Evolutionary conservation across 2,888 invertebrate genomes (phyloP), one percentile per base, ranked within the genome.

Genomic region (Trimorus sp.): DNA sequence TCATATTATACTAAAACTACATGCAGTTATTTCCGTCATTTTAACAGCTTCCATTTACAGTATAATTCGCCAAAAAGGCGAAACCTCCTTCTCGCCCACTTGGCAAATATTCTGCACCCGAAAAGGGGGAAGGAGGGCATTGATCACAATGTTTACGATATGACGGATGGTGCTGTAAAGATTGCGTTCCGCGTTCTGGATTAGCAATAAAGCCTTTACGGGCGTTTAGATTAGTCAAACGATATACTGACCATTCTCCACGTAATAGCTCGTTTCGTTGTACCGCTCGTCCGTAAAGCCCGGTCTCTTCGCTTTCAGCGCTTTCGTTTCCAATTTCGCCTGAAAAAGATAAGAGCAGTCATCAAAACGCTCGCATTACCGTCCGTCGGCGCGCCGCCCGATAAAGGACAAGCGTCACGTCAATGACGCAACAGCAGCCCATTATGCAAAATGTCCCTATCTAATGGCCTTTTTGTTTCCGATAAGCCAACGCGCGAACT

Each of bases 261-360:
- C 96, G 93, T 97, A 98, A 93, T 98, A 98, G 73, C 97, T 97
- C 16, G 98, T 98, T 93, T 98, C 98, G 92, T 97, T 97, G 94
- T 97, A 97, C 87, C 97, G 94, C 92, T 97, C 97, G 92, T 97
- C 97, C 48, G 97, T 97, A 92, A 97, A 97, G 86, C 97, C 97
- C 0, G 97, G 97, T 92, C 97, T 94, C 92, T 97, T 97, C 78
- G 97, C 97, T 93, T 97, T 97, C 87, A 97, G 92, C 65, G 97
- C 97, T 93, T 97, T 97, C 88, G 97, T 97, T 93, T 97, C 97
- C 91, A 97, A 93, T 93, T 97, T 97, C 49, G 97, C 96, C 96
- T 97, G 94, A 65, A 95, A 96, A 92, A 93, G 93, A 68, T 40
- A 90, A 88, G 84, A 63, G 59, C 15, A 79, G 37, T 74, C 60